Evolutionary conservation across 2,797 vertebrate species (phyloP).

Genomic region (Arctocebus calabarensis): DNA sequence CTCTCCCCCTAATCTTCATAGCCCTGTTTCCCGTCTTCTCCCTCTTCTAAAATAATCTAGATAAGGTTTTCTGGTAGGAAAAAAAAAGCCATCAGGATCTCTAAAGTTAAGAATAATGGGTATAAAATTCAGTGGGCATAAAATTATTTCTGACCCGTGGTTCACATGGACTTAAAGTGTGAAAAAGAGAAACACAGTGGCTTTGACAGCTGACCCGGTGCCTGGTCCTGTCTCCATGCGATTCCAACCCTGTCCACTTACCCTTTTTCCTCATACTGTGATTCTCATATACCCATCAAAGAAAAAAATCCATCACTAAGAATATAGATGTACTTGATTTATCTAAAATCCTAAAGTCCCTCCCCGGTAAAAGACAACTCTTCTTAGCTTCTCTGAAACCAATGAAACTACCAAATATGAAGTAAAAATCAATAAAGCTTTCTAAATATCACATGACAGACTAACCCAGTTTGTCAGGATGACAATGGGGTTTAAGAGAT

Average conservation of each 20-base stretch:
- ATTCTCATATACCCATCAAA: not conserved
- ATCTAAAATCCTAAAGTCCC: not conserved
- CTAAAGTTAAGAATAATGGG: not conserved
- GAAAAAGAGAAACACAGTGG: not conserved
- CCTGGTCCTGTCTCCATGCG: not conserved
- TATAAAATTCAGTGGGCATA: not conserved
- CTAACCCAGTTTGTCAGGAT: conserved; percentile 61
- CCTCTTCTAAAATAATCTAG: not conserved
- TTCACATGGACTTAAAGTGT: not conserved
- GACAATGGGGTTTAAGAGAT: conserved; percentile 37
- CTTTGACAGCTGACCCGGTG: not conserved
- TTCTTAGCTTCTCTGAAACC: conserved; percentile 45
- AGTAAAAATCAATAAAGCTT: conserved; percentile 66
- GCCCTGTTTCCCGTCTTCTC: not conserved
- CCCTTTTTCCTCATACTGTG: not conserved
- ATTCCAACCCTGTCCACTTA: not conserved
- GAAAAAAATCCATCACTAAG: not conserved
- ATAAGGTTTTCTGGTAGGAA: not conserved
- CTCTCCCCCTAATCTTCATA: not conserved
- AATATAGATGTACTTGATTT: not conserved
- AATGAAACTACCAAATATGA: conserved; percentile 55
- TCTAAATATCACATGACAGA: conserved; percentile 40
- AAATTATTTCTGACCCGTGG: not conserved
- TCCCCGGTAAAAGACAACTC: not conserved
- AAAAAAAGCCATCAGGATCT: not conserved